Base-by-base conservation (phyloP, 2,888 invertebrate species). In the Hyposoter dolosus region DNA sequence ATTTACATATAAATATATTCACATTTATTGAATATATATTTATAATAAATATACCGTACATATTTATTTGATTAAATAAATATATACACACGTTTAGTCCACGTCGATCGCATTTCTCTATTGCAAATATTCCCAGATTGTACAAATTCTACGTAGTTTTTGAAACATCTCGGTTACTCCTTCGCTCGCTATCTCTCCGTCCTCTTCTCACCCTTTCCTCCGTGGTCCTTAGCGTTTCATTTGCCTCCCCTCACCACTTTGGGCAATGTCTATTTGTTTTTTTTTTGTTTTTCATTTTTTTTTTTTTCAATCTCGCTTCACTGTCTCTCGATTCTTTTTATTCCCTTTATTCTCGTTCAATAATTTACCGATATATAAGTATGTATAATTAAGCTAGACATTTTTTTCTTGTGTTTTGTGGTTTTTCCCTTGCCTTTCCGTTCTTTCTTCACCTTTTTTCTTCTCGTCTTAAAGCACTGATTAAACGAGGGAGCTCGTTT, bases 401-500 rank as follows among this genome's bases (percentile, higher is more conserved):
- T 71, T 69, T 74, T 56, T 71, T 69, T 56, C 90, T 92, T 50
- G 50, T 69, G 32, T 75, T 40, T 82, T 66, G 69, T 75, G 45
- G 45, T 66, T 71, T 81, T 56, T 60, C 23, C 32, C 56, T 56
- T 50, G 28, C 60, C 60, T 56, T 78, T 28, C 50, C 43, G 17
- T 32, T 80, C 75, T 84, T 63, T 83, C 45, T 65, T 68, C 69
- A 15, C 68, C 56, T 63, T 63, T 66, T 53, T 63, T 63, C 35
- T 90, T 92, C 76, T 85, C 88, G 87, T 92, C 93, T 93, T 94
- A 94, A 94, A 94, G 94, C 94, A 94, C 94, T 94, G 94, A 93
- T 94, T 94, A 93, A 93, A 92, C 92, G 93, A 93, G 94, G 94
- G 94, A 94, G 94, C 90, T 92, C 91, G 90, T 93, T 85, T 92